A percentile compares a stretch with the other conserved stretches of the same genome.
Evolutionary conservation across 2,888 invertebrate genomes (phyloP).

Genomic region (Dynastes tityus): DNA sequence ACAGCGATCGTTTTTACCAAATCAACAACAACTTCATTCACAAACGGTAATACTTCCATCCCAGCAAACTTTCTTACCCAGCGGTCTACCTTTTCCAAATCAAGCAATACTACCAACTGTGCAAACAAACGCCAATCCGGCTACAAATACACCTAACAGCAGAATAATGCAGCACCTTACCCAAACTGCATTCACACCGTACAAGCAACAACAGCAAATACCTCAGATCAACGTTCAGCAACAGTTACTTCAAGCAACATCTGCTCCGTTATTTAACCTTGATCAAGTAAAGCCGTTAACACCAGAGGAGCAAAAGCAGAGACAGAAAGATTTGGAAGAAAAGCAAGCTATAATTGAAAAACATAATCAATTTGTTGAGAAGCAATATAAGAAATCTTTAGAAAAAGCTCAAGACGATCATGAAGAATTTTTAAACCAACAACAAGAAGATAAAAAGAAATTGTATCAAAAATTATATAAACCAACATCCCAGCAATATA

Average conservation of each 20-base stretch:
- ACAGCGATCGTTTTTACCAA: constrained; percentile 54
- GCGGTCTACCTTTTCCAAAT: constrained; percentile 53
- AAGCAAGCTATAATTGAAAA: constrained; percentile 82
- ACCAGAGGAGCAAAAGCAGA: constrained; percentile 76
- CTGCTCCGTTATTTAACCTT: constrained; percentile 66
- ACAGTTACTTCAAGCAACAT: constrained; percentile 69
- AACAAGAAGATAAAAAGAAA: constrained; percentile 77
- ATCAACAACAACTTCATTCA: constrained; percentile 53
- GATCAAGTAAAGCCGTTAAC: constrained; percentile 35
- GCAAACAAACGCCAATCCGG: constrained; percentile 37
- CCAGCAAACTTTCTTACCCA: constrained; percentile 47
- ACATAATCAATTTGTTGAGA: constrained; percentile 84
- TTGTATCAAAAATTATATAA: constrained; percentile 68
- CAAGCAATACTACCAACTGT: constrained; percentile 44
- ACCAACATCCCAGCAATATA: constrained; percentile 62
- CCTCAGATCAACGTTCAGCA: constrained; percentile 65
- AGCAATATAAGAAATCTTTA: constrained; percentile 85
- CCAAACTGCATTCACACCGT: constrained; percentile 67
- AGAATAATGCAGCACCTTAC: constrained; percentile 66
- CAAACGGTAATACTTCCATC: constrained; percentile 34
- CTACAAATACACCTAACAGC: constrained; percentile 10
- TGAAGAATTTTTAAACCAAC: constrained; percentile 80
- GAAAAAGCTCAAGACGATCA: constrained; percentile 84
- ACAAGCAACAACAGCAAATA: constrained; percentile 64
- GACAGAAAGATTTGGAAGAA: constrained; percentile 80